A percentile compares a stretch with the other conserved stretches of the same genome.
phyloP scores from a whole-genome alignment of 1,140 invertebrate genomes.

The Lineus longissimus region DNA sequence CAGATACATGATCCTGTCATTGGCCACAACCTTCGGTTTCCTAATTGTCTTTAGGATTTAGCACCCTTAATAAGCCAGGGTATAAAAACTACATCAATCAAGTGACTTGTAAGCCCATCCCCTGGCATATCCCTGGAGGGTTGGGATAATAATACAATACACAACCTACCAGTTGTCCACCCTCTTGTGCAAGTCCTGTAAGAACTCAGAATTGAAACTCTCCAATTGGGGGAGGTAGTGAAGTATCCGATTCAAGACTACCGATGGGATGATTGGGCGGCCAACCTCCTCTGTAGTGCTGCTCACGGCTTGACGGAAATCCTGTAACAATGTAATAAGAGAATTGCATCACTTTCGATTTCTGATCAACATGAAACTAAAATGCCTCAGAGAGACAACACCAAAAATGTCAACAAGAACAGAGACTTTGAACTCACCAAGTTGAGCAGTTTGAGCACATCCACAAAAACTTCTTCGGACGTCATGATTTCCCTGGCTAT shows the following conservation, averaged over 20 bases:
- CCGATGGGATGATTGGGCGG: constrained; percentile 53
- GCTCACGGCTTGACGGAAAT: constrained; percentile 61
- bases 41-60: too few relatives aligned
- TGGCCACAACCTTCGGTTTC: not conserved
- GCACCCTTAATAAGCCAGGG: not conserved
- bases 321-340: constrained; percentile 30
- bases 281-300: constrained; percentile 47
- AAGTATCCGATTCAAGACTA: constrained; percentile 61
- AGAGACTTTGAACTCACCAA: too few relatives aligned
- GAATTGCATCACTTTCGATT: not conserved
- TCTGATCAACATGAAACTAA: too few relatives aligned
- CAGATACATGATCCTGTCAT: constrained; percentile 1
- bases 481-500: constrained; percentile 68
- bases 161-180: constrained; percentile 62
- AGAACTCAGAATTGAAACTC: constrained; percentile 64
- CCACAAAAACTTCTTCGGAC: constrained; percentile 69
- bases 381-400: too few relatives aligned
- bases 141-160: too few relatives aligned
- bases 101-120: too few relatives aligned
- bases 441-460: constrained; percentile 67
- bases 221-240: constrained; percentile 61
- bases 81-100: too few relatives aligned
- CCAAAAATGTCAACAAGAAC: too few relatives aligned
- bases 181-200: constrained; percentile 64
- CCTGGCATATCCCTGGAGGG: too few relatives aligned